phyloP scores from a whole-genome alignment of 2,113 vertebrate genomes.

The Tretioscincus oriximinensis region DNA sequence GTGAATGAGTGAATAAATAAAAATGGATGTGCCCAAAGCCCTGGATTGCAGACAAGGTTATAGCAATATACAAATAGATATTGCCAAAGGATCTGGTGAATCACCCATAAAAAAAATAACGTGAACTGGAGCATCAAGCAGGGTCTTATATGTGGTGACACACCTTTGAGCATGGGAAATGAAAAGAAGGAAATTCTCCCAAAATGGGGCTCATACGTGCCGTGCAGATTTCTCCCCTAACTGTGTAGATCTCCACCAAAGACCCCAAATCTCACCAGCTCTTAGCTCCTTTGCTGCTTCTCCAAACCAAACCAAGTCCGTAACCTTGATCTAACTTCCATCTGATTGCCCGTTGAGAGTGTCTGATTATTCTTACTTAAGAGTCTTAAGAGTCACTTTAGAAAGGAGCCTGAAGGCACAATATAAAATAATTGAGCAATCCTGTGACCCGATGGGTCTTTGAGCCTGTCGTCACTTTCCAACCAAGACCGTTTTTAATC shows the following conservation, averaged over 20 bases:
- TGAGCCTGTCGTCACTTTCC: conserved; percentile 46
- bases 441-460: not conserved
- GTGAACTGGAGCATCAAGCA: too few relatives aligned
- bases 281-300: conserved; percentile 52
- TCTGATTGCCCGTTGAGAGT: conserved; percentile 77
- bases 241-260: not conserved
- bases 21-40: too few relatives aligned
- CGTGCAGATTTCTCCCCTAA: too few relatives aligned
- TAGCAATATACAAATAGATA: too few relatives aligned
- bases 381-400: conserved; percentile 75
- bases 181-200: too few relatives aligned
- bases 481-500: conserved; percentile 47
- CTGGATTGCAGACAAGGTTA: too few relatives aligned
- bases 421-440: conserved; percentile 77
- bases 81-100: too few relatives aligned
- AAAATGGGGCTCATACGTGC: too few relatives aligned
- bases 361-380: conserved; percentile 77
- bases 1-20: too few relatives aligned
- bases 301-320: conserved; percentile 56
- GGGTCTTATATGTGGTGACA: too few relatives aligned
- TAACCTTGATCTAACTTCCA: conserved; percentile 74
- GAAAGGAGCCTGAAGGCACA: conserved; percentile 76
- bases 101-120: too few relatives aligned
- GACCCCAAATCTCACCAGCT: conserved; percentile 30
- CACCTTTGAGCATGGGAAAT: too few relatives aligned